Evolutionary conservation across 2,113 vertebrate species (phyloP), one percentile per base, ranked within the genome.

Genomic region (Sinocyclocheilus anophthalmus): DNA sequence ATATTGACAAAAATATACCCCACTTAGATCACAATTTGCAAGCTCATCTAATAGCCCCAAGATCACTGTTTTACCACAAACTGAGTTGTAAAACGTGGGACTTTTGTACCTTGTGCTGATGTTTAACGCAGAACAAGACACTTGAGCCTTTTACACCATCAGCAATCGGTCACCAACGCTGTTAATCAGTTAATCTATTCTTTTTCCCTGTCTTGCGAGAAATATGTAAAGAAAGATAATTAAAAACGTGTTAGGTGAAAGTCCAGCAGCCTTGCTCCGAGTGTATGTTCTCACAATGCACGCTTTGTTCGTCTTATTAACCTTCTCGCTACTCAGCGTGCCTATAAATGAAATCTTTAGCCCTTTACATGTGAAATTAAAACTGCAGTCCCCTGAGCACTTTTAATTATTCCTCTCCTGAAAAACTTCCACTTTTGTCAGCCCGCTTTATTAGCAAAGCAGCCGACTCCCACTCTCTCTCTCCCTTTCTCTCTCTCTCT

Each of bases 271-370:
- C 92, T 95, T 93, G 91, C 92, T 93, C 91, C 75, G 91, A 92
- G 92, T 93, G 92, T 94, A 93, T 93, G 94, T 94, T 95, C 94
- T 94, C 93, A 94, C 94, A 93, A 93, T 94, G 92, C 93, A 92
- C 85, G 93, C 94, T 96, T 95, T 95, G 94, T 95, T 94, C 94
- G 88, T 95, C 94, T 94, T 95, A 95, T 96, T 95, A 95, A 96
- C 94, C 94, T 95, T 92, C 93, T 94, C 94, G 94, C 93, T 89
- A 91, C 93, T 93, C 91, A 87, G 90, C 90, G 92, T 88, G 93
- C 92, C 94, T 96, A 95, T 94, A 95, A 96, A 96, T 95, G 93
- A 95, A 95, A 96, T 95, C 94, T 95, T 95, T 95, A 95, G 94
- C 94, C 94, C 93, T 94, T 95, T 95, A 95, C 94, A 95, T 94